Conservation (phyloP, 2,113 vertebrate species). For the Paratilapia polleni region DNA sequence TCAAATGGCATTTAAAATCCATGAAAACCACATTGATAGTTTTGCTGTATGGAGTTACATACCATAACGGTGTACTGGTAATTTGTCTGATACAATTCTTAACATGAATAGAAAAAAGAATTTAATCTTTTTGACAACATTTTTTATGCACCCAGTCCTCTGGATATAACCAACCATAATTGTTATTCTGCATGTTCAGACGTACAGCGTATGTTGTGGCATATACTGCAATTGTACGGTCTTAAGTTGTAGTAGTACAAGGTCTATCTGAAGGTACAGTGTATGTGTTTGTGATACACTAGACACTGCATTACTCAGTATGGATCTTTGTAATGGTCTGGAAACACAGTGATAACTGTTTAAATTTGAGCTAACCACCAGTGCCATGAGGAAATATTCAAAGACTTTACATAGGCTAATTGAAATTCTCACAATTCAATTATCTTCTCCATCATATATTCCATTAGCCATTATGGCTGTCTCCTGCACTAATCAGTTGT, state of each 20-base stretch:
- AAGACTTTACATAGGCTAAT: slow-evolving; percentile 43
- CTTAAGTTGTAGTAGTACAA: background rate
- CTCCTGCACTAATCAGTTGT: slow-evolving; percentile 56
- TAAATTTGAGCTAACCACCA: slow-evolving; percentile 20
- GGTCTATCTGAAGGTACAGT: background rate
- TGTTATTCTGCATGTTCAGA: background rate
- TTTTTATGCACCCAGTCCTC: background rate
- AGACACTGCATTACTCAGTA: background rate
- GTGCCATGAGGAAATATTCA: slow-evolving; percentile 15
- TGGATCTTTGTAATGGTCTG: background rate
- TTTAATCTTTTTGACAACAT: background rate
- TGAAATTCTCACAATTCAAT: slow-evolving; percentile 50
- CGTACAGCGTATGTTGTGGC: background rate
- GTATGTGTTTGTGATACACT: background rate
- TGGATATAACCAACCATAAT: background rate
- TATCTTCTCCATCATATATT: slow-evolving; percentile 57
- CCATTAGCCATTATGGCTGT: slow-evolving; percentile 48
- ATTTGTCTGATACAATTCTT: background rate
- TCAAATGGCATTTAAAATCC: background rate
- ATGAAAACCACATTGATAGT: background rate
- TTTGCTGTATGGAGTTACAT: background rate
- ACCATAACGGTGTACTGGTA: background rate
- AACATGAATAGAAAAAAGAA: background rate
- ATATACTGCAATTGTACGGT: background rate
- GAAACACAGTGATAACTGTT: slow-evolving; percentile 17